Base-by-base conservation (phyloP, 1,140 invertebrate species). In the Drosophila melanica region DNA sequence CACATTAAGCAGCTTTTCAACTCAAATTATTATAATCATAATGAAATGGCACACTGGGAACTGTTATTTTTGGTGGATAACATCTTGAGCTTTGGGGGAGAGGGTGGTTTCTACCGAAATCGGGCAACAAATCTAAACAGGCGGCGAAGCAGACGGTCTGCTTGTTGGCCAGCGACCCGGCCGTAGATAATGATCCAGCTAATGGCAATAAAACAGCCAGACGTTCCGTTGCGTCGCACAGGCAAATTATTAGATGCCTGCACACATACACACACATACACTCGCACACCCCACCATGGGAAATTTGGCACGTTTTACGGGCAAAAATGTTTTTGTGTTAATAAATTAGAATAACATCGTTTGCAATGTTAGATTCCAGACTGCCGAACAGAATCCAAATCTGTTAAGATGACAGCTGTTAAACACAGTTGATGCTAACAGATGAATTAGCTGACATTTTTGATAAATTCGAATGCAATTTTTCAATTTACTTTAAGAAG, bases 131-230 rank as follows among this genome's bases (percentile, higher is more conserved):
- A 57, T 58, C 23, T 27, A 20, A 14, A 27, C 39, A 72, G 54
- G 48, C 51, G 47, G 27, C 14, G n/a, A n/a, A 14, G 4, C 18
- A 23, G 10, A 12, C 18, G 10, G 18, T 23, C 45, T 47, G 18
- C 9, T 23, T 23, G 8, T 23, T 18, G 5, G 55, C 14, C 54
- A 30, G 20, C n/a, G 8, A 7, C 20, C 16, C 30, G 63, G 58
- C 54, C 44, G 39, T 45, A 76, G 78, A 59, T 77, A 81, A 81
- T 81, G 73, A 62, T 63, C 60, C 63, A 48, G 66, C 57, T 66
- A 60, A 67, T 64, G 78, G 73, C 73, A 72, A 81, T 81, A 80
- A 80, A 76, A 72, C 62, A 57, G 67, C 55, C 67, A 58, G 41
- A 37, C 30, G 8, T 2, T 16, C 14, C 62, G 55, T 58, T 50